A percentile compares a stretch with the other conserved stretches of the same genome.
Evolutionary conservation across 1,140 invertebrate genomes (phyloP).

Genomic region (Trichomalopsis sarcophagae): DNA sequence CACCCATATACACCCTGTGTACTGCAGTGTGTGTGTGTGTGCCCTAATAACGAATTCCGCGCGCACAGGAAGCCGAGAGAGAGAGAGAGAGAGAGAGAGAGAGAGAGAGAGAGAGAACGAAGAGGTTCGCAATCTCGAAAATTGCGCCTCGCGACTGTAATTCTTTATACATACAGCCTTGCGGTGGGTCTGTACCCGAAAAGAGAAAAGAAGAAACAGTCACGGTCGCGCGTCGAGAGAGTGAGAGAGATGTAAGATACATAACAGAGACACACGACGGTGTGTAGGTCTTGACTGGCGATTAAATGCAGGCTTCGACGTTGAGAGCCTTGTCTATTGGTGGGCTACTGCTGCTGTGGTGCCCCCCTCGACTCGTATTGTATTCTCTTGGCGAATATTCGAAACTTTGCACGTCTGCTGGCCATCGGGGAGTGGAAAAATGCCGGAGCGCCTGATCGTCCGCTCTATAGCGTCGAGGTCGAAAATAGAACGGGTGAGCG

Average conservation of each 20-base stretch:
- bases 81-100: too few relatives aligned
- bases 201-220: neutral
- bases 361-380: too few relatives aligned
- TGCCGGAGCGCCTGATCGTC: too few relatives aligned
- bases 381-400: neutral
- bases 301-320: neutral
- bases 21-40: too few relatives aligned
- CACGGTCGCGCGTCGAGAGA: neutral
- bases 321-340: neutral
- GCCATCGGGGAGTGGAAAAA: too few relatives aligned
- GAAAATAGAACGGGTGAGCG: neutral
- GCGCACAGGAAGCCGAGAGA: neutral
- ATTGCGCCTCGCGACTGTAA: neutral
- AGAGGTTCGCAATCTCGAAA: neutral
- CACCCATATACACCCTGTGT: too few relatives aligned
- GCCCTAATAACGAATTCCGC: neutral
- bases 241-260: slow-evolving; percentile 21
- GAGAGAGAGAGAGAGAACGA: too few relatives aligned
- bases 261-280: neutral
- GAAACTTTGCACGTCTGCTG: neutral
- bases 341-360: neutral
- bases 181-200: neutral
- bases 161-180: too few relatives aligned
- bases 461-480: neutral
- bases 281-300: slow-evolving; percentile 2